Evolutionary conservation across 1,140 invertebrate genomes (phyloP).

Genomic region (Myzus persicae): DNA sequence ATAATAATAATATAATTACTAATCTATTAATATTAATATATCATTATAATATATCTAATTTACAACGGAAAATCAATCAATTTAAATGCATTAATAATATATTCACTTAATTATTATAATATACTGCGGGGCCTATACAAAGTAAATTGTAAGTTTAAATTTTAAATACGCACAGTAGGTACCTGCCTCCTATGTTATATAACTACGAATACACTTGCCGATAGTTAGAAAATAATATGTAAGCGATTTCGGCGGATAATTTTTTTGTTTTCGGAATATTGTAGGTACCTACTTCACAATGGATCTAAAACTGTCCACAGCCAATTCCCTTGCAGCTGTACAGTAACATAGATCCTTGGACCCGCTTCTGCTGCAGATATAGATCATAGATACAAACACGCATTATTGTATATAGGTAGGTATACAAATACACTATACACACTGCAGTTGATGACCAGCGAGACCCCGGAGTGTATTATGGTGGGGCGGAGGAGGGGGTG

Average conservation of each 20-base stretch:
- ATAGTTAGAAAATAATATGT: background rate
- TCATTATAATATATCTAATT: no score
- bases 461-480: background rate
- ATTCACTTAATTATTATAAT: no score
- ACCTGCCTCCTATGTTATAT: no score
- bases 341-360: background rate
- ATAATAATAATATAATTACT: no score
- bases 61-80: no score
- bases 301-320: background rate
- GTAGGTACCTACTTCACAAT: background rate
- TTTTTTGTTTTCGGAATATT: background rate
- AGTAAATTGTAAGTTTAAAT: no score
- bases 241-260: background rate
- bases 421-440: no score
- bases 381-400: background rate
- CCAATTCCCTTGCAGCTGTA: background rate
- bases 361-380: background rate
- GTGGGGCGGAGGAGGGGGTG: background rate
- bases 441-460: background rate
- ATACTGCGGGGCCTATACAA: no score
- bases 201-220: background rate
- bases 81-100: no score
- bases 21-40: no score
- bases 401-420: background rate
- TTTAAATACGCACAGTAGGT: no score